phyloP scores from a whole-genome alignment of 2,888 invertebrate genomes.

The Notodonta dromedarius region DNA sequence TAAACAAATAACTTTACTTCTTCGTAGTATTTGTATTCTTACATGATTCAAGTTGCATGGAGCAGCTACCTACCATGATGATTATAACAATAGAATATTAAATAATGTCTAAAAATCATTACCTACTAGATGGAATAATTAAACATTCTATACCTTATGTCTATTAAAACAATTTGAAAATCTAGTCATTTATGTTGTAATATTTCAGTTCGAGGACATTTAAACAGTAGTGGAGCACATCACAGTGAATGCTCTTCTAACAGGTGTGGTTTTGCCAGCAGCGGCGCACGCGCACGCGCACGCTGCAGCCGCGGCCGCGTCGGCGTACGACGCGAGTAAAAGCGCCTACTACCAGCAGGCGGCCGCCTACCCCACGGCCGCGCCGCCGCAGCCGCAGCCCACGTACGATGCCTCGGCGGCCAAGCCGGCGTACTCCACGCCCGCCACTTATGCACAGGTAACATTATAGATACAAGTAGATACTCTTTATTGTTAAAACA shows the following conservation, averaged over 20 bases:
- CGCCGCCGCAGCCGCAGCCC: conserved; percentile 84
- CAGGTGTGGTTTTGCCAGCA: conserved; percentile 46
- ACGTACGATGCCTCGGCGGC: conserved; percentile 84
- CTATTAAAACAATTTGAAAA: too few relatives aligned
- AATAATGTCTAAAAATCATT: too few relatives aligned
- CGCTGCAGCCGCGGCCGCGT: conserved; percentile 82
- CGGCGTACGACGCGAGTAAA: conserved; percentile 92
- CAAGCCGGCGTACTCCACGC: conserved; percentile 89
- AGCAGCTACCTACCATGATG: too few relatives aligned
- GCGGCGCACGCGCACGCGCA: conserved; percentile 78
- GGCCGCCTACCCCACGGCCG: conserved; percentile 86
- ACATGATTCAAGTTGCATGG: too few relatives aligned
- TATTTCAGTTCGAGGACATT: neutral
- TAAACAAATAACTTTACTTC: too few relatives aligned
- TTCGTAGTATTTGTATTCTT: too few relatives aligned
- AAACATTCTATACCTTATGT: too few relatives aligned
- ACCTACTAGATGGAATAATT: too few relatives aligned
- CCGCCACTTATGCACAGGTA: conserved; percentile 87
- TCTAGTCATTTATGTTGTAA: neutral
- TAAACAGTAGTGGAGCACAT: neutral
- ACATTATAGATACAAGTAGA: neutral
- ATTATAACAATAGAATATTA: too few relatives aligned
- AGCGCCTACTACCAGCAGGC: conserved; percentile 93
- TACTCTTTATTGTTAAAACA: too few relatives aligned
- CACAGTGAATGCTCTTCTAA: conserved; percentile 13